Base-by-base conservation (phyloP, 2,113 vertebrate genomes). In the Capreolus pygargus region DNA sequence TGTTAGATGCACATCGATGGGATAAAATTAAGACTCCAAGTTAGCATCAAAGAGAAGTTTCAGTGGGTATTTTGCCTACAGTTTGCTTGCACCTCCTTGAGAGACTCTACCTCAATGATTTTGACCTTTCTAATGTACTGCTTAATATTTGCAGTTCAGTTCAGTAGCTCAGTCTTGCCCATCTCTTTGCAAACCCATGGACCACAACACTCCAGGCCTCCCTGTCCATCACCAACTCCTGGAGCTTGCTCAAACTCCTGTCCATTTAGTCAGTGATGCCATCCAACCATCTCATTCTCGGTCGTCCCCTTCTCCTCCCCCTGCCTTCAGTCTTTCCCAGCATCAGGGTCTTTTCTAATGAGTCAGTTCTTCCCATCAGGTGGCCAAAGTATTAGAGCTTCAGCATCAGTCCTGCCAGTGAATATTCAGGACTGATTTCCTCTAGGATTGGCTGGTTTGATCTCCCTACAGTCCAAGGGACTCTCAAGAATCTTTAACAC, bases 141-240 rank as follows among this genome's bases (percentile, higher is more conserved):
- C 23, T 64, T 36, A 70, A 74, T 74, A 39, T 5, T 39, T 74
- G 36, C 10, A 39, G 10, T 74, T 74, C 36, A 74, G 36, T 39
- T 39, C 67, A 74, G 19, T 74, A 2, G 0, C 36, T 74, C 36
- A 74, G n/a, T 39, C n/a, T 74, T 70, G 67, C 39, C 10, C 0
- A 0, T 39, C n/a, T 70, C n/a, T 54, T 54, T 70, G 19, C 2
- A 0, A 67, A n/a, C 33, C 33, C 33, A 67, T 67, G 33, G 33
- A n/a, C 33, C 61, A 19, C 33, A 67, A n/a, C 33, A 67, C 1
- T 16, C 33, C 33, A n/a, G 33, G 61, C 61, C 61, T 67, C 61
- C 33, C 33, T 67, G 33, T n/a, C 61, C 7, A 9, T 67, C 61
- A 67, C 33, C 61, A n/a, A n/a, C 33, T n/a, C 33, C 61, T 67